Evolutionary conservation across 2,113 vertebrate species (phyloP).

Genomic region (Datnioides undecimradiatus): DNA sequence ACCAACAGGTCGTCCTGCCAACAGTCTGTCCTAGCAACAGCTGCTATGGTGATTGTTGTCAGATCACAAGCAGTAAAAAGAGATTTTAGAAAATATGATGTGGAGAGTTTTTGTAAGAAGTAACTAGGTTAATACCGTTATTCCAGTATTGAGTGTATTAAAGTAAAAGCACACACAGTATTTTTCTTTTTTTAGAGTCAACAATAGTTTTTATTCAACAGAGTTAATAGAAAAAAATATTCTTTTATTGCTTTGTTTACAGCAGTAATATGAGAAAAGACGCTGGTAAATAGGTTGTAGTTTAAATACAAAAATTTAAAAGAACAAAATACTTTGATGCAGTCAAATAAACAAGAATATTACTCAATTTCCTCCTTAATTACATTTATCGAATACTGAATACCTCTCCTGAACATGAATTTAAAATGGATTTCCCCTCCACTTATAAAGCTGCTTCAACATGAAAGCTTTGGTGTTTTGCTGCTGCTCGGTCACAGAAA

Average conservation of each 20-base stretch:
- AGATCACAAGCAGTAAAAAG: conserved; percentile 67
- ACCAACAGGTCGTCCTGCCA: conserved; percentile 66
- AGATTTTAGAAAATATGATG: conserved; percentile 82
- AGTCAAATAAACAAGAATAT: background rate
- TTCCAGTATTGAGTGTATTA: background rate
- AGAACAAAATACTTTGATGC: background rate
- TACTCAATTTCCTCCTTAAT: background rate
- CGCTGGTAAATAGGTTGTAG: background rate
- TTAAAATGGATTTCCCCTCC: conserved; percentile 39
- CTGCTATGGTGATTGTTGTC: conserved; percentile 78
- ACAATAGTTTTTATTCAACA: background rate
- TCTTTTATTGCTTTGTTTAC: background rate
- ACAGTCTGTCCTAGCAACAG: conserved; percentile 77
- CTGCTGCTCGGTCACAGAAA: conserved; percentile 74
- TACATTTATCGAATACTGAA: background rate
- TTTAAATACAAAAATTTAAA: background rate
- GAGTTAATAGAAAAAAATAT: background rate
- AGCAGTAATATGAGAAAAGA: too few relatives aligned
- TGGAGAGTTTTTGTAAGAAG: conserved; percentile 44
- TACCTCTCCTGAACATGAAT: background rate
- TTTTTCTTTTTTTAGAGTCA: background rate
- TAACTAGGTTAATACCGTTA: background rate
- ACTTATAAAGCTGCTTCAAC: conserved; percentile 27
- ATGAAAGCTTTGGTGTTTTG: conserved; percentile 59
- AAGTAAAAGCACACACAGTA: background rate